phyloP scores from a whole-genome alignment of 2,888 invertebrate genomes.

The Margaritifera margaritifera region DNA sequence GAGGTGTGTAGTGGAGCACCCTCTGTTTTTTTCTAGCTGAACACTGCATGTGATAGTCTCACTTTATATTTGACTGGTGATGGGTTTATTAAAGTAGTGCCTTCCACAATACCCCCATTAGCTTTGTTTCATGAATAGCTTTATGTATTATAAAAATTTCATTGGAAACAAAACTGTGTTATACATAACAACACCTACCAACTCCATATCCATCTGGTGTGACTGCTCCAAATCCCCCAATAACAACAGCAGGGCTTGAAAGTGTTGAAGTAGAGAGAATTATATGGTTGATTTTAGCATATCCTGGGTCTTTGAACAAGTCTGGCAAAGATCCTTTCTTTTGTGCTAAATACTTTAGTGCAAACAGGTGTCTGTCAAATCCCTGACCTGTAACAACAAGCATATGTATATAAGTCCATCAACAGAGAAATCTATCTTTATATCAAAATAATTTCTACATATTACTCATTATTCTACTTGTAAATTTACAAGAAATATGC shows the following conservation, averaged over 20 bases:
- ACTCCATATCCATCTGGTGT: constrained; percentile 92
- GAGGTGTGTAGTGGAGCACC: too few species aligned
- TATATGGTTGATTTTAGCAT: constrained; percentile 86
- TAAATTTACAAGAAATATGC: too few species aligned
- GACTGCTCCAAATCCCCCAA: constrained; percentile 96
- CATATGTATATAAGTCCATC: neutral
- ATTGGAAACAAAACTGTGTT: too few species aligned
- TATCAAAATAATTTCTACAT: neutral
- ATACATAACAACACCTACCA: constrained; percentile 54
- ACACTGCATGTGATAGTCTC: too few species aligned
- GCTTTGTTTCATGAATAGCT: too few species aligned
- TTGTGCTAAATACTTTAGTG: constrained; percentile 80
- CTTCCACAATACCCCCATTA: too few species aligned
- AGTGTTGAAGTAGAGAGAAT: constrained; percentile 96
- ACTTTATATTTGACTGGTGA: too few species aligned
- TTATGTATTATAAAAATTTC: too few species aligned
- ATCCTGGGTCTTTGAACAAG: constrained; percentile 85
- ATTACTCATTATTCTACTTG: too few species aligned
- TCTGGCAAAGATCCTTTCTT: constrained; percentile 75
- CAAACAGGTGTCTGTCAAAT: constrained; percentile 96
- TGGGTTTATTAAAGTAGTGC: too few species aligned
- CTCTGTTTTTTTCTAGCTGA: too few species aligned
- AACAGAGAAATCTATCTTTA: neutral
- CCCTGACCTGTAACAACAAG: constrained; percentile 84
- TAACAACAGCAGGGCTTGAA: constrained; percentile 86